Base-by-base conservation (phyloP, 2,113 vertebrate species). In the Mionectes macconnelli region DNA sequence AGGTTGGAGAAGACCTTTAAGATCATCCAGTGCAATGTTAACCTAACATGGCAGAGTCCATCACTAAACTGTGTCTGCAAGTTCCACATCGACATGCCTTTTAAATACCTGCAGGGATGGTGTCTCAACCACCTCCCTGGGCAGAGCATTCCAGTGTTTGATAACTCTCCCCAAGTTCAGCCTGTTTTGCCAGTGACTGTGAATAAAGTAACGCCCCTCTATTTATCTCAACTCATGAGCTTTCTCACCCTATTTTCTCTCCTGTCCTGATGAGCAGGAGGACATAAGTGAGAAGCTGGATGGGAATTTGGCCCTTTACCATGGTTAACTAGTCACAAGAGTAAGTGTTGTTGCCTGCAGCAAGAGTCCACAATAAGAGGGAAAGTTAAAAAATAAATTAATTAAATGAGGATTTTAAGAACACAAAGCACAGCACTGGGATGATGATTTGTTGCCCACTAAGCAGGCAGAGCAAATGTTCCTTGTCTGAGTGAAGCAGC, bases 361-460 rank as follows among this genome's bases (percentile, higher is more conserved):
- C 2, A 35, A 57, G 27, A 82, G 16, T 39, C 22, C 17, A 13
- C 18, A 66, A 53, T 6, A 53, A 23, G 10, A 49, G 3, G 39
- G 20, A 3, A 22, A 57, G 14, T 9, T n/a, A 5, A 25, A 78
- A 79, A 63, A 79, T n/a, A 63, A 56, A 68, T 28, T 17, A 63
- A 67, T 35, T 39, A 52, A 70, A 66, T 5, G 8, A 23, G 33
- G 11, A 47, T 44, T 94, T 77, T 91, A 53, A 22, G 17, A 92
- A 42, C 12, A 66, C 18, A 37, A 82, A 80, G 21, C 40, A 50
- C 22, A 90, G 24, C 27, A 20, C 55, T 30, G 42, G 21, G 30
- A n/a, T 90, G 35, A 72, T 94, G 69, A 96, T 94, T 86, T 96
- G 74, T 66, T 95, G 27, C 66, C 31, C 52, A 64, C 53, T 93